Evolutionary conservation across 1,140 invertebrate genomes (phyloP).

Genomic region (Carcinoscorpius rotundicauda): DNA sequence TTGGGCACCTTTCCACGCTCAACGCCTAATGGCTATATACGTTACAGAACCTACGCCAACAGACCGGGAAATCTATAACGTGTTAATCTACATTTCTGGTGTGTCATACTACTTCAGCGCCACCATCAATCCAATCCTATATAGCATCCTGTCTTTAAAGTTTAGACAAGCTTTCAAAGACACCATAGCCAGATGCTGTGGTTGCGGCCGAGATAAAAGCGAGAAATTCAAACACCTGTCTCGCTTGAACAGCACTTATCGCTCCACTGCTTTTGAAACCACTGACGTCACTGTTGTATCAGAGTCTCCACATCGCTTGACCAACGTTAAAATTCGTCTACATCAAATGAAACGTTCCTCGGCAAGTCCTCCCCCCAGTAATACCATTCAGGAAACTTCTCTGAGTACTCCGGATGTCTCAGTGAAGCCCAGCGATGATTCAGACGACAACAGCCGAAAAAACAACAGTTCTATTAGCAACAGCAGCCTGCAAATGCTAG

Average conservation of each 20-base stretch:
- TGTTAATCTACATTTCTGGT: slow-evolving; percentile 58
- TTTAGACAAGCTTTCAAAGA: slow-evolving; percentile 52
- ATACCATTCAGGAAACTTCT: no score
- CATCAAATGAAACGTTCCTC: no score
- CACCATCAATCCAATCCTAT: slow-evolving; percentile 68
- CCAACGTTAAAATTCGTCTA: no score
- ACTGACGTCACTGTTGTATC: neutral
- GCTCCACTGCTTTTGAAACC: neutral
- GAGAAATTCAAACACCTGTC: neutral
- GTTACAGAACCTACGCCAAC: slow-evolving; percentile 46
- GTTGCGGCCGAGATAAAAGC: neutral
- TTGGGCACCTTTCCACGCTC: slow-evolving; percentile 90
- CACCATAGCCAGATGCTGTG: neutral
- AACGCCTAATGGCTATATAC: slow-evolving; percentile 45
- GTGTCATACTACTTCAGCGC: slow-evolving; percentile 70
- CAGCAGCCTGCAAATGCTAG: slow-evolving; percentile 1
- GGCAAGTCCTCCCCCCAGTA: no score
- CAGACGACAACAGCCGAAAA: no score
- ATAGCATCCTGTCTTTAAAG: slow-evolving; percentile 70
- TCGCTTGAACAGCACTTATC: neutral
- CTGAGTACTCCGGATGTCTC: no score
- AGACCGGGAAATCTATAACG: slow-evolving; percentile 56
- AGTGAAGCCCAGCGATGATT: no score
- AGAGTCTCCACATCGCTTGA: no score
- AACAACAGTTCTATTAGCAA: neutral